Percentiles rank a stretch among this genome's conserved stretches.
These are phyloP conservation scores for Nephrocerus scutellatus DNA, from an alignment of 2,888 invertebrate species.

Conservation along the genomic window DNA sequence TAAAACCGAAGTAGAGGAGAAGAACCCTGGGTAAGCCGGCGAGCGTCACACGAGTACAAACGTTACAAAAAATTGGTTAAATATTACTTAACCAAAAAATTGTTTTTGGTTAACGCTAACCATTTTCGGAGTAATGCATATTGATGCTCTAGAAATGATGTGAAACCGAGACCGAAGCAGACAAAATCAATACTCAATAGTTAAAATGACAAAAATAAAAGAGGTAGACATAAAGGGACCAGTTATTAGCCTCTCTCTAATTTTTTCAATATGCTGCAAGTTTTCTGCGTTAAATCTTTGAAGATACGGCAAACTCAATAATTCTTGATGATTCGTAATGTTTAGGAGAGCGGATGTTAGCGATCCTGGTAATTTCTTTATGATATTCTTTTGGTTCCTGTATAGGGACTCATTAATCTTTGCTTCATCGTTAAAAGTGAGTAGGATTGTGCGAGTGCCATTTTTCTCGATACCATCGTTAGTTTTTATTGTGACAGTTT, in stretches of 20 bases:
- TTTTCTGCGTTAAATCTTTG: constrained; percentile 15
- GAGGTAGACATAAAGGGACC: neutral
- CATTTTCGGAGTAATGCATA: too few species aligned
- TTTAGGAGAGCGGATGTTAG: constrained; percentile 9
- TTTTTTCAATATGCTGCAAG: constrained; percentile 11
- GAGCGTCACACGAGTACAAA: too few species aligned
- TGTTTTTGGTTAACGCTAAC: too few species aligned
- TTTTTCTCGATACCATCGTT: constrained; percentile 4
- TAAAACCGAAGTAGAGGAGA: too few species aligned
- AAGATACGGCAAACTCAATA: constrained; percentile 18
- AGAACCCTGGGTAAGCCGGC: too few species aligned
- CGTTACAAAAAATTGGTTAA: too few species aligned
- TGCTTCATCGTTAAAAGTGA: constrained; percentile 13
- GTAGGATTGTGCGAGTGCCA: constrained; percentile 15
- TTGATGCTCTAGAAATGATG: too few species aligned
- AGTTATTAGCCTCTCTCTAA: constrained; percentile 9
- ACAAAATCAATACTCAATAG: constrained; percentile 3
- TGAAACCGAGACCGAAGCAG: too few species aligned
- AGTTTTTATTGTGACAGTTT: constrained; percentile 7
- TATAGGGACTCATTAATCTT: constrained; percentile 15
- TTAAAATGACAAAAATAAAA: neutral
- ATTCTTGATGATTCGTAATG: constrained; percentile 17
- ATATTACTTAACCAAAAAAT: too few species aligned
- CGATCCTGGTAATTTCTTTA: constrained; percentile 9
- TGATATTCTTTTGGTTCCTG: constrained; percentile 13